Conservation (phyloP, 1,140 invertebrate species). For the Aphis gossypii region DNA sequence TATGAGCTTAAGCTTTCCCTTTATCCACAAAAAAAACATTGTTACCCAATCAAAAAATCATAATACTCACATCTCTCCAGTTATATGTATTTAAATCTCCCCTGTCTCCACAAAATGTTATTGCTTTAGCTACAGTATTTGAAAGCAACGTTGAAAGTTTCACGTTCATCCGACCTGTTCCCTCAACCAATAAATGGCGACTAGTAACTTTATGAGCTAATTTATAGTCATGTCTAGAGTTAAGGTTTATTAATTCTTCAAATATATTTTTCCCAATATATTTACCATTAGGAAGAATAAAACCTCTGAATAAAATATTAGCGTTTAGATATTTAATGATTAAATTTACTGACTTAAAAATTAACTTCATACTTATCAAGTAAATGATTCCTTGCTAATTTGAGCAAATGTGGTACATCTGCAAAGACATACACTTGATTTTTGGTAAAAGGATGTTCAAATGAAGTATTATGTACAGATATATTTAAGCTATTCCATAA, state of each 20-base stretch:
- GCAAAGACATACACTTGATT: not conserved
- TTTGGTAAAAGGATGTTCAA: not conserved
- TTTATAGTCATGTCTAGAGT: not conserved
- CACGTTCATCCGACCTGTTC: not conserved
- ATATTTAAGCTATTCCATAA: not conserved
- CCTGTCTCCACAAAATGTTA: not conserved
- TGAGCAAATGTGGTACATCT: not conserved
- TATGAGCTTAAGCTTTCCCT: not conserved
- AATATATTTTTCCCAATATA: not conserved
- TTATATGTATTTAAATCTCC: not conserved
- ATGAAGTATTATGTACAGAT: not conserved
- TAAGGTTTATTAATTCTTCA: not conserved
- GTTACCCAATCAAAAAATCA: too few relatives aligned
- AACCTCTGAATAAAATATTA: not conserved
- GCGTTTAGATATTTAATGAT: not conserved
- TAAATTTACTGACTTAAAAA: not conserved
- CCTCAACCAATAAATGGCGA: not conserved
- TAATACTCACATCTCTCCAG: not conserved
- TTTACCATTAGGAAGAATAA: not conserved
- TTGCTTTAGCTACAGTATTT: not conserved
- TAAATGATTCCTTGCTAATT: not conserved
- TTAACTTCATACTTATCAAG: not conserved
- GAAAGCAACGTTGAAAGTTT: not conserved
- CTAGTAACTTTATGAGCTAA: not conserved
- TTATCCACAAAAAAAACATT: too few relatives aligned